These are phyloP conservation scores for Xenopus laevis DNA, from an alignment of 2,113 vertebrate genomes.

Conservation along the genomic window DNA sequence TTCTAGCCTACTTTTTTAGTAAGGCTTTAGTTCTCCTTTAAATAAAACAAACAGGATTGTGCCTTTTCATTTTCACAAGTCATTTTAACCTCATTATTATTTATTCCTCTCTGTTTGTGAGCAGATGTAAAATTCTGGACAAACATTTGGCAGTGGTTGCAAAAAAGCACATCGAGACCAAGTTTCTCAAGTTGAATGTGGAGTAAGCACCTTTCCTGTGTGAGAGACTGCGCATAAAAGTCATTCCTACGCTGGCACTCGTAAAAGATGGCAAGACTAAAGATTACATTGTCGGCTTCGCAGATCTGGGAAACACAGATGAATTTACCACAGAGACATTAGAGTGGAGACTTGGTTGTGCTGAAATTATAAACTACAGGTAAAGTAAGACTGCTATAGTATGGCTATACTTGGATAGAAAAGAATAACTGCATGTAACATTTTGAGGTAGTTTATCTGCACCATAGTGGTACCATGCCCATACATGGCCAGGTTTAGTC, in stretches of 20 bases:
- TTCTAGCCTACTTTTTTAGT: too few relatives aligned
- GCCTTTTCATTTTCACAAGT: too few relatives aligned
- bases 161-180: constrained; percentile 95
- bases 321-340: constrained; percentile 92
- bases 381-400: constrained; percentile 51
- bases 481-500: too few relatives aligned
- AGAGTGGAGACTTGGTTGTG: constrained; percentile 92
- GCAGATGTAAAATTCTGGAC: constrained; percentile 91
- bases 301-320: constrained; percentile 91
- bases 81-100: too few relatives aligned
- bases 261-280: constrained; percentile 90
- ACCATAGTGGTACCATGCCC: too few relatives aligned
- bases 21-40: too few relatives aligned
- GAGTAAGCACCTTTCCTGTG: constrained; percentile 94
- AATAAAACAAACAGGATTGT: too few relatives aligned
- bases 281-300: constrained; percentile 90
- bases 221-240: constrained; percentile 87
- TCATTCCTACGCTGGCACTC: constrained; percentile 88
- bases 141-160: constrained; percentile 83
- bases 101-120: not conserved
- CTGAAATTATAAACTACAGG: constrained; percentile 89
- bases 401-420: too few relatives aligned
- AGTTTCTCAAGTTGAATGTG: constrained; percentile 93
- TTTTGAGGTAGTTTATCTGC: too few relatives aligned
- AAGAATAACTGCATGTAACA: too few relatives aligned